phyloP scores from a whole-genome alignment of 2,888 invertebrate genomes.

The Pinctada fucata region DNA sequence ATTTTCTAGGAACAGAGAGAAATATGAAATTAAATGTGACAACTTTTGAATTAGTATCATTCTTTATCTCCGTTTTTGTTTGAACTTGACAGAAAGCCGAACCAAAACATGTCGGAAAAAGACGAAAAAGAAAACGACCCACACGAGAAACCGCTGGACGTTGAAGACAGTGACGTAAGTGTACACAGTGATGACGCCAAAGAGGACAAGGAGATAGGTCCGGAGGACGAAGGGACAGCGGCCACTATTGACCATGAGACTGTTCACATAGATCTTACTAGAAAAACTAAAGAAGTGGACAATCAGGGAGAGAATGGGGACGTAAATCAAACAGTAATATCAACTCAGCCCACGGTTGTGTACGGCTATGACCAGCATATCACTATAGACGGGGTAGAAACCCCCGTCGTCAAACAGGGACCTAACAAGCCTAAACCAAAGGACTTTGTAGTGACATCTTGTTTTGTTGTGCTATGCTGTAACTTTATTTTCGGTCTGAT shows the following conservation, averaged over 20 bases:
- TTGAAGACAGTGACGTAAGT: background rate
- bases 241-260: background rate
- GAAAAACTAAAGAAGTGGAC: background rate
- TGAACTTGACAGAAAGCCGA: background rate
- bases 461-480: slow-evolving; percentile 65
- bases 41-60: too few relatives aligned
- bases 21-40: too few relatives aligned
- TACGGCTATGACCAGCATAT: background rate
- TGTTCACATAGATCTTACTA: background rate
- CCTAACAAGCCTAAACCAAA: slow-evolving; percentile 62
- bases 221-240: background rate
- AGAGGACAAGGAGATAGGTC: background rate
- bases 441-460: slow-evolving; percentile 69
- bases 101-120: background rate
- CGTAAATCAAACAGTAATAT: background rate
- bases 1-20: too few relatives aligned
- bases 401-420: slow-evolving; percentile 48
- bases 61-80: too few relatives aligned
- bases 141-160: too few relatives aligned
- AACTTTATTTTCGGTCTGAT: slow-evolving; percentile 68
- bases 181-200: background rate
- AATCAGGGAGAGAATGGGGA: background rate
- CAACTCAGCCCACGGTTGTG: background rate
- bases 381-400: slow-evolving; percentile 38
- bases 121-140: background rate